Evolutionary conservation across 2,888 invertebrate species (phyloP).

Genomic region (Julus scandinavius): DNA sequence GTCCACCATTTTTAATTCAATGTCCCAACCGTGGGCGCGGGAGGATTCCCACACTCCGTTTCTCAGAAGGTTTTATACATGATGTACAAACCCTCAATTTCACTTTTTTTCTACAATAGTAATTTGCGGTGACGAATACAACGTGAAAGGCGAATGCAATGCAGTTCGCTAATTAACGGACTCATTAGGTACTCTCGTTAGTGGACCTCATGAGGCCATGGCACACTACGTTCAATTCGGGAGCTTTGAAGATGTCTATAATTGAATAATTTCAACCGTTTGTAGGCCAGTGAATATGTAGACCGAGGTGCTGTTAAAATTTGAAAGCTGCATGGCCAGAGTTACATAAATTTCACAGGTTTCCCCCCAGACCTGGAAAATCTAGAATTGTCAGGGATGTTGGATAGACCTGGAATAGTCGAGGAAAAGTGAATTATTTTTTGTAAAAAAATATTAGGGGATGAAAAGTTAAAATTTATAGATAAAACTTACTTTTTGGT

Average conservation of each 20-base stretch:
- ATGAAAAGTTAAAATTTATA: no score
- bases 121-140: not conserved
- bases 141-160: not conserved
- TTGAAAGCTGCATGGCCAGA: no score
- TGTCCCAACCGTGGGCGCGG: not conserved
- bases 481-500: no score
- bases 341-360: no score
- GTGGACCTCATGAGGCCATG: not conserved
- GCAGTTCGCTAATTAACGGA: not conserved
- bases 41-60: slow-evolving; percentile 33
- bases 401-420: no score
- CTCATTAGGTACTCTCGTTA: not conserved
- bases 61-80: not conserved
- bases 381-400: no score
- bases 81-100: not conserved
- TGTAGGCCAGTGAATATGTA: no score
- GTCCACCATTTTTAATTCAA: not conserved
- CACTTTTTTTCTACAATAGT: not conserved
- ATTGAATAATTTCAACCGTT: no score
- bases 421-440: no score
- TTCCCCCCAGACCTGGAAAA: no score
- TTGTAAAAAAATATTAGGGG: no score
- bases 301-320: no score
- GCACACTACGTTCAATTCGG: not conserved
- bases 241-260: not conserved